Evolutionary conservation across 2,888 invertebrate species (phyloP).

Genomic region (Trichogramma dendrolimi): DNA sequence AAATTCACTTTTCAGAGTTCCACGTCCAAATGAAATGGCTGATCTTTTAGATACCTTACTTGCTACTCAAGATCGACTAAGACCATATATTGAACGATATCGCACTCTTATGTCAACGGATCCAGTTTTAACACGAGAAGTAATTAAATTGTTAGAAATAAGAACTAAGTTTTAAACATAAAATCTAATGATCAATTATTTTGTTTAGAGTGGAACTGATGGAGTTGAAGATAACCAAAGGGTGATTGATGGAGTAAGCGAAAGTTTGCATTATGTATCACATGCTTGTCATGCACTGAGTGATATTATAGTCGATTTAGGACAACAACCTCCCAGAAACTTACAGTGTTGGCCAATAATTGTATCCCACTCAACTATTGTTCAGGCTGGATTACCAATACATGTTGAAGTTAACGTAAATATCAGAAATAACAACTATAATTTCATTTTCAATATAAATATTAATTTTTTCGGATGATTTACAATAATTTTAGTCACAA

Average conservation of each 20-base stretch:
- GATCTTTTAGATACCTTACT: conserved; percentile 57
- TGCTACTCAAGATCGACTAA: conserved; percentile 59
- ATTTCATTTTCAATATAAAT: not conserved
- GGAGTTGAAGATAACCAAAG: conserved; percentile 59
- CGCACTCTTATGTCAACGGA: conserved; percentile 61
- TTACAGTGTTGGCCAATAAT: conserved; percentile 69
- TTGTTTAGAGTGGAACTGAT: conserved; percentile 44
- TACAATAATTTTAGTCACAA: not conserved
- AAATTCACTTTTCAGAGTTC: conserved; percentile 34
- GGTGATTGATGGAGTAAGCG: conserved; percentile 70
- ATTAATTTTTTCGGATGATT: not conserved
- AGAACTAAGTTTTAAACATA: not conserved
- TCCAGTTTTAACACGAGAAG: conserved; percentile 54
- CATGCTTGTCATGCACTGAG: conserved; percentile 87
- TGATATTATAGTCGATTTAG: conserved; percentile 74
- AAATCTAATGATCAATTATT: conserved; percentile 6
- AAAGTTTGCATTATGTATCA: conserved; percentile 77
- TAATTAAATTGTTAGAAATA: conserved; percentile 32
- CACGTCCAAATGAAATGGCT: conserved; percentile 57
- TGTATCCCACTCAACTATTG: conserved; percentile 65
- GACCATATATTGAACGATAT: conserved; percentile 65
- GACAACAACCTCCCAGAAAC: conserved; percentile 64
- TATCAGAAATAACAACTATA: not conserved
- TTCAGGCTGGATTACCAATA: conserved; percentile 65
- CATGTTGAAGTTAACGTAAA: conserved; percentile 56